Base-by-base conservation (phyloP, 2,797 vertebrate genomes). In the Macropodus opercularis region DNA sequence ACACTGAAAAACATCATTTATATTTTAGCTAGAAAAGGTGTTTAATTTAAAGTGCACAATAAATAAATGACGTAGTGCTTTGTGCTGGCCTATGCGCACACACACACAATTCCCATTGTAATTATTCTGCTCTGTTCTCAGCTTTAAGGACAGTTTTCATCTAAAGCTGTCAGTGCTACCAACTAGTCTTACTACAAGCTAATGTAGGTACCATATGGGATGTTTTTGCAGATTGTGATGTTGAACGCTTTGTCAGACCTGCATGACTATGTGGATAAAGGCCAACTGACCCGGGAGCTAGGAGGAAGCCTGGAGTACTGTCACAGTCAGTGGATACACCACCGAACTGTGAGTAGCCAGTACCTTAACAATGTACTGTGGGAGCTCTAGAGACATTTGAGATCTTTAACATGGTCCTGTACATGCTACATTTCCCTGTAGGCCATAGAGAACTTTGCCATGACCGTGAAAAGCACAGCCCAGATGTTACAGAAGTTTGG, bases 371-470 rank as follows among this genome's bases (percentile, higher is more conserved):
- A 26, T 35, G n/a, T 13, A 0, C n/a, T 32, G 12, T 9, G 7
- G 24, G n/a, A 6, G 10, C 14, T 27, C 39, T n/a, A 14, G 14
- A 40, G 3, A 27, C 27, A 27, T 8, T 15, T 31, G 6, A 39
- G 17, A 6, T 15, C 27, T 8, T 4, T 6, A 14, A 29, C 14
- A 4, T 46, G 17, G 22, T 53, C 14, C 39, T 27, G 49, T 23
- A 58, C n/a, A 4, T 19, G 8, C 57, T 32, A 18, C 38, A n/a
- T n/a, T 9, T 1, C 4, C 29, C n/a, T 42, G n/a, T n/a, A 98
- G 97, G 96, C 96, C 44, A 94, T 98, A 21, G 97, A 98, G 85
- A 98, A 96, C 80, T 98, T 98, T 87, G 96, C 96, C 15, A 85
- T 96, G 89, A 95, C 94, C 0, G 95, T 98, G 76, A 98, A 98